phyloP scores from a whole-genome alignment of 2,888 invertebrate genomes.

The Ennomos erosarius region DNA sequence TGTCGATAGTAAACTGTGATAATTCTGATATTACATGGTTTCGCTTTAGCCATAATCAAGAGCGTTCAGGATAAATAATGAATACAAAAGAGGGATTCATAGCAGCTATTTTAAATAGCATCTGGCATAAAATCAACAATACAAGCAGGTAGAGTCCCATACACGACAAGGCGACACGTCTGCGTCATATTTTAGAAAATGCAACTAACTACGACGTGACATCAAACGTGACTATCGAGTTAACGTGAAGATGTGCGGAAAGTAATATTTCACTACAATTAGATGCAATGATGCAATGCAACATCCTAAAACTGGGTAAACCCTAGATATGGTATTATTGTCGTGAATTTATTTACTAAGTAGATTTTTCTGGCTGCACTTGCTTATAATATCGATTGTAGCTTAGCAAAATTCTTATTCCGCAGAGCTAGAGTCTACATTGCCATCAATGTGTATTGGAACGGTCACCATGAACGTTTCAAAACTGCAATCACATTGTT shows the following conservation, averaged over 20 bases:
- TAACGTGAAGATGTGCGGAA: constrained; percentile 35
- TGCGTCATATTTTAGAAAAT: constrained; percentile 47
- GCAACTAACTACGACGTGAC: constrained; percentile 41
- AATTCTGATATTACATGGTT: no score
- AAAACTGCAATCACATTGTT: constrained; percentile 82
- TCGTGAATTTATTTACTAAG: no score
- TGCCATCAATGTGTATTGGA: constrained; percentile 48
- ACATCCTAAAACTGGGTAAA: constrained; percentile 8
- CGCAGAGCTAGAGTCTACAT: constrained; percentile 54
- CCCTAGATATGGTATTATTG: constrained; percentile 7
- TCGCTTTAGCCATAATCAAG: no score
- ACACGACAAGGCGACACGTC: background rate
- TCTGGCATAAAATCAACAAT: no score
- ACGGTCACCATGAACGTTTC: constrained; percentile 66
- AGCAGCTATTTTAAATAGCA: no score
- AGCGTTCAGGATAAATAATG: no score
- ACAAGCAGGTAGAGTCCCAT: no score
- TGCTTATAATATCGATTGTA: no score
- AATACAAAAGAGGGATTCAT: no score
- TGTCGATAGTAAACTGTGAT: background rate
- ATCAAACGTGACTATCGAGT: constrained; percentile 49
- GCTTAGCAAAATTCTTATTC: constrained; percentile 46
- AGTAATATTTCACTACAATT: constrained; percentile 39
- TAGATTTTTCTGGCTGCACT: no score
- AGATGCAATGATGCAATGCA: no score